These are phyloP conservation scores for Mastacembelus armatus DNA, from an alignment of 2,797 vertebrate genomes.

Conservation along the genomic window DNA sequence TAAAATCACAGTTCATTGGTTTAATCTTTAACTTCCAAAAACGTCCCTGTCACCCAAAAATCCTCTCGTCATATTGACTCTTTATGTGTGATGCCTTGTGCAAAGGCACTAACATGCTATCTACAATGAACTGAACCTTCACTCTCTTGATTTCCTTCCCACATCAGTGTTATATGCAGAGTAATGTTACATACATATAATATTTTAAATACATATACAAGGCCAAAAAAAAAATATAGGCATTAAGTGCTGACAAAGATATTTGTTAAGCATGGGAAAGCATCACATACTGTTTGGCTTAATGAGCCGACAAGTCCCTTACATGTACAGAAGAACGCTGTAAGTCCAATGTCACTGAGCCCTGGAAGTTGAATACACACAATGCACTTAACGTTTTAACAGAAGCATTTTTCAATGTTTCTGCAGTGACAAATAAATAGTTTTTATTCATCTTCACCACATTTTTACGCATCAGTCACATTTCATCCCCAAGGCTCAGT, in stretches of 20 bases:
- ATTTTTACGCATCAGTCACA: too few relatives aligned
- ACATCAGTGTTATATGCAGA: slow-evolving; percentile 17
- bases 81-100: not conserved
- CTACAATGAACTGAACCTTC: slow-evolving; percentile 3
- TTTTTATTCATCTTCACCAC: too few relatives aligned
- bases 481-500: too few relatives aligned
- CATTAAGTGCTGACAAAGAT: not conserved
- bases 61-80: too few relatives aligned
- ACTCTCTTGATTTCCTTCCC: slow-evolving; percentile 41
- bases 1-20: too few relatives aligned
- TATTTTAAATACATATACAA: slow-evolving; percentile 21
- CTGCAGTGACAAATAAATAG: too few relatives aligned
- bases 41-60: too few relatives aligned
- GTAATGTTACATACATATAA: not conserved
- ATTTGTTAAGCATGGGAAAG: not conserved
- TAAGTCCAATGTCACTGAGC: slow-evolving; percentile 8
- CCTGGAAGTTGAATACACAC: slow-evolving; percentile 22
- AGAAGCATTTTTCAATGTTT: not conserved
- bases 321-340: slow-evolving; percentile 7
- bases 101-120: not conserved
- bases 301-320: not conserved
- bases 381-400: slow-evolving; percentile 3
- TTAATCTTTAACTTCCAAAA: too few relatives aligned
- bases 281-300: not conserved
- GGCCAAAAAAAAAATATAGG: not conserved